A percentile compares a stretch with the other conserved stretches of the same genome.
Conservation (phyloP, 1,140 invertebrate species). For the Drosophila elegans region DNA sequence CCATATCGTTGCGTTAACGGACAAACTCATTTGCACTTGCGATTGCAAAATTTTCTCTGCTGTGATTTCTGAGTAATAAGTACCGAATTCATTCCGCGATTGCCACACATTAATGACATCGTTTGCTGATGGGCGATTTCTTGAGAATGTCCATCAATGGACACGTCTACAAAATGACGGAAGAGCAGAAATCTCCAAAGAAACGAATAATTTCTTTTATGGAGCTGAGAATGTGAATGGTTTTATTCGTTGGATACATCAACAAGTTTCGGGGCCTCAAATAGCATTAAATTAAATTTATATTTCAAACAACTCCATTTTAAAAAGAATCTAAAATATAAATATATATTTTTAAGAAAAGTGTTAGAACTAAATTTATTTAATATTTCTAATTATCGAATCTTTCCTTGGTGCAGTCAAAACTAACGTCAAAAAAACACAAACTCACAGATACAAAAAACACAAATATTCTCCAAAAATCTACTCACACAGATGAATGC, state of each 20-base stretch:
- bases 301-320: too few relatives aligned
- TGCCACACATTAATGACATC: constrained; percentile 71
- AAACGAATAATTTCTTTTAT: constrained; percentile 57
- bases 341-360: too few relatives aligned
- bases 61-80: constrained; percentile 52
- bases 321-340: too few relatives aligned
- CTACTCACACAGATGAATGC: background rate
- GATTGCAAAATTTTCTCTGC: constrained; percentile 31
- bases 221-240: constrained; percentile 32
- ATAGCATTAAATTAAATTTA: too few relatives aligned
- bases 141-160: constrained; percentile 74
- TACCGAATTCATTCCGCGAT: constrained; percentile 40
- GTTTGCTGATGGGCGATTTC: constrained; percentile 57
- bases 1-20: constrained; percentile 22
- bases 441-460: background rate
- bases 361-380: too few relatives aligned
- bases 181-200: constrained; percentile 25
- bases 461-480: background rate
- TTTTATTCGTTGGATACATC: constrained; percentile 25
- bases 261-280: constrained; percentile 29
- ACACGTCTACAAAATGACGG: constrained; percentile 34
- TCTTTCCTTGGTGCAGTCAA: background rate
- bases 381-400: background rate
- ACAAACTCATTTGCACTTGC: constrained; percentile 49
- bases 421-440: background rate